phyloP scores from a whole-genome alignment of 2,888 invertebrate genomes.

The Latheticus oryzae region DNA sequence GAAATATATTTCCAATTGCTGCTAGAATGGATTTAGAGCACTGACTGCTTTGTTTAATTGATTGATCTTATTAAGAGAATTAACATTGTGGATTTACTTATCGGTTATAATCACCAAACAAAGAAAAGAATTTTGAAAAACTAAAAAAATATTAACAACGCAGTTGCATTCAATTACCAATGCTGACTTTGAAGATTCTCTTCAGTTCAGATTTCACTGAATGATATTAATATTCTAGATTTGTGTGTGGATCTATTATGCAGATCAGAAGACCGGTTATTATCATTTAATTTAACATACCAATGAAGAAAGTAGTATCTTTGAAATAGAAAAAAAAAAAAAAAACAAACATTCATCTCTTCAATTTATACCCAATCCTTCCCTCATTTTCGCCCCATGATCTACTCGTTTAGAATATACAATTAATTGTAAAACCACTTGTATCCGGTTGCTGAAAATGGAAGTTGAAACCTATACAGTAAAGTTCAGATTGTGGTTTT shows the following conservation, averaged over 20 bases:
- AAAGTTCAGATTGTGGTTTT: conserved; percentile 21
- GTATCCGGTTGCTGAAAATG: conserved; percentile 9
- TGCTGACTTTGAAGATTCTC: conserved; percentile 23
- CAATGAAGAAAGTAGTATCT: neutral
- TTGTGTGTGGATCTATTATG: conserved; percentile 17
- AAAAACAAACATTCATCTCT: too few relatives aligned
- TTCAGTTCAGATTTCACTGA: conserved; percentile 20
- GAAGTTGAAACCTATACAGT: conserved; percentile 1
- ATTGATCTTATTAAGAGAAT: too few relatives aligned
- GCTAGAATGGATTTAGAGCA: too few relatives aligned
- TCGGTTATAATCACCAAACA: too few relatives aligned
- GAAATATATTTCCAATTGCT: too few relatives aligned
- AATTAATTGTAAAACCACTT: conserved; percentile 18
- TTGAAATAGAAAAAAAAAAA: conserved; percentile 1
- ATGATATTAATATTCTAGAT: conserved; percentile 6
- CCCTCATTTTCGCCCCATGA: conserved; percentile 15
- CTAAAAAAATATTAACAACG: too few relatives aligned
- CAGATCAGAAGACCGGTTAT: conserved; percentile 9
- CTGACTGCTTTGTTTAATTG: too few relatives aligned
- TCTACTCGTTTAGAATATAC: conserved; percentile 10
- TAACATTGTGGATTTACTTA: too few relatives aligned
- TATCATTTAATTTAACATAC: conserved; percentile 5
- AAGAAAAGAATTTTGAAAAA: too few relatives aligned
- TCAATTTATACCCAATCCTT: conserved; percentile 4
- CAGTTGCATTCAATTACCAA: conserved; percentile 16